phyloP scores from a whole-genome alignment of 2,113 vertebrate species.

The Triplophysa dalaica region DNA sequence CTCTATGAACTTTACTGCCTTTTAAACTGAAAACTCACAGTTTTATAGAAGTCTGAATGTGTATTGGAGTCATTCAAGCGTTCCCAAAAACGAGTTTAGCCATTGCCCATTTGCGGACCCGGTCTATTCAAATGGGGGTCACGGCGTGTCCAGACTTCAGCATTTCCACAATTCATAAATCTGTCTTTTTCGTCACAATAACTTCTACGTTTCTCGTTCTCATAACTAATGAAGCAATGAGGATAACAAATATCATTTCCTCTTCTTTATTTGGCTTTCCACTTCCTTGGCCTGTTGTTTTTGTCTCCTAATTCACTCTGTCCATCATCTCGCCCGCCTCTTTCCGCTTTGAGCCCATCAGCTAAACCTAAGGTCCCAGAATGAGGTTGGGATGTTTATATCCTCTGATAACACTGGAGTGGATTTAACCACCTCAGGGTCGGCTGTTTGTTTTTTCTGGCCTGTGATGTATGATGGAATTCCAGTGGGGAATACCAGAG shows the following conservation, averaged over 20 bases:
- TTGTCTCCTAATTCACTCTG: not conserved
- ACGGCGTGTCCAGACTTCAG: not conserved
- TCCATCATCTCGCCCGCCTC: slow-evolving; percentile 1
- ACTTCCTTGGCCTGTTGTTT: slow-evolving; percentile 19
- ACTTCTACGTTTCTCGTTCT: slow-evolving; percentile 6
- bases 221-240: slow-evolving; percentile 4
- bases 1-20: not conserved
- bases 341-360: slow-evolving; percentile 11
- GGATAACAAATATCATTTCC: slow-evolving; percentile 18
- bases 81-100: not conserved
- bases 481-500: slow-evolving; percentile 1
- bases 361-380: not conserved
- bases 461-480: slow-evolving; percentile 28
- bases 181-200: not conserved
- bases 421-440: slow-evolving; percentile 33
- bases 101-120: slow-evolving; percentile 10
- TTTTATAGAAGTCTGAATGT: not conserved
- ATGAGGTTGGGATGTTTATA: slow-evolving; percentile 28
- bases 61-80: not conserved
- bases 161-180: slow-evolving; percentile 13
- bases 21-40: not conserved
- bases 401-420: slow-evolving; percentile 15
- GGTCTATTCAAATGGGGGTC: not conserved
- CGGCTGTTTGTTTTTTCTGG: slow-evolving; percentile 33
- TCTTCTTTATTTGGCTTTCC: slow-evolving; percentile 31